Percentiles rank a stretch among this genome's conserved stretches.
Evolutionary conservation across 1,140 invertebrate genomes (phyloP).

Genomic region (Drosophila paulistorum): DNA sequence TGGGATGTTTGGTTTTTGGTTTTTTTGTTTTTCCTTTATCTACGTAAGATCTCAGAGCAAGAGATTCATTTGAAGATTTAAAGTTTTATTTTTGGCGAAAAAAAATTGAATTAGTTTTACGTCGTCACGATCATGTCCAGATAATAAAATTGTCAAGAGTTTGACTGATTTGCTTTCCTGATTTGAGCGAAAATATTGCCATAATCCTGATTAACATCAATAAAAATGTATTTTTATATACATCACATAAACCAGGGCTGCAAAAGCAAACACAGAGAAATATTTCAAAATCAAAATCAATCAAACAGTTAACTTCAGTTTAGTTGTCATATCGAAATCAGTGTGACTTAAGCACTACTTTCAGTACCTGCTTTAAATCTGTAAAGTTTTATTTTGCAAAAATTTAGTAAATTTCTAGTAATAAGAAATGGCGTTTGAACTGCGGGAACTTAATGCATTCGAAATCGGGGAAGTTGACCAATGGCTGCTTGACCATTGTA

Average conservation of each 20-base stretch:
- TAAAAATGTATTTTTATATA: background rate
- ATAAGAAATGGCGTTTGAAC: background rate
- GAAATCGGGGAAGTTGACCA: background rate
- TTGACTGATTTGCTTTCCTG: background rate
- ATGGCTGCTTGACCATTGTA: no score
- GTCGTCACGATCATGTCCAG: background rate
- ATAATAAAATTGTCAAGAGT: background rate
- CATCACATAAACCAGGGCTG: no score
- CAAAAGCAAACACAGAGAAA: no score
- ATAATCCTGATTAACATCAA: background rate
- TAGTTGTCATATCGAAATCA: no score
- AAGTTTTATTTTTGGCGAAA: background rate
- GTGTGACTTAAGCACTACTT: no score
- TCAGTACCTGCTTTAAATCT: background rate
- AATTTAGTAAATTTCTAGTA: no score
- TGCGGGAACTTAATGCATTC: background rate
- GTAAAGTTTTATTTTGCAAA: background rate
- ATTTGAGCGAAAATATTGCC: background rate
- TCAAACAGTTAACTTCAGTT: no score
- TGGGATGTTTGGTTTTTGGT: slow-evolving; percentile 12
- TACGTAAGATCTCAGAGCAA: background rate
- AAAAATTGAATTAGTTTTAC: background rate
- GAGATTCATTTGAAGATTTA: background rate
- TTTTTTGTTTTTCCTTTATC: background rate
- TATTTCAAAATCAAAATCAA: no score